phyloP scores from a whole-genome alignment of 2,888 invertebrate species.

The Tetrapedia diversipes region DNA sequence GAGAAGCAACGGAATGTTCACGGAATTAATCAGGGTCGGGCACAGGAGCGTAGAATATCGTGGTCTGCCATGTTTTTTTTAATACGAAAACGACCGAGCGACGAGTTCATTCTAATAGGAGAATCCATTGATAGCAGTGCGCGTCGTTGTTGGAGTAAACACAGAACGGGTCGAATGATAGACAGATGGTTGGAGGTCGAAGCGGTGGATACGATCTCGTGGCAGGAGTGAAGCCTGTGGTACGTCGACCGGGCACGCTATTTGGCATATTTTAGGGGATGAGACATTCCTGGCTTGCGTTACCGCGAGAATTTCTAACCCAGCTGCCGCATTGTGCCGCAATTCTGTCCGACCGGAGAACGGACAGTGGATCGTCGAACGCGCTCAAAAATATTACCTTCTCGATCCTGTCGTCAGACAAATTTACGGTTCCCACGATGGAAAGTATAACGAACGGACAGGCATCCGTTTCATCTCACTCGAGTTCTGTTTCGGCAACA shows the following conservation, averaged over 20 bases:
- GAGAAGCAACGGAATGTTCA: no score
- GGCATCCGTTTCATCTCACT: no score
- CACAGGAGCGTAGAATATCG: background rate
- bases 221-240: conserved; percentile 13
- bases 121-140: background rate
- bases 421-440: background rate
- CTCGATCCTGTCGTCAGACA: background rate
- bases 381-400: background rate
- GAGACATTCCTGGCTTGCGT: conserved; percentile 37
- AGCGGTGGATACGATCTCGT: background rate
- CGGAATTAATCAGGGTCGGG: no score
- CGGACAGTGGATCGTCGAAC: background rate
- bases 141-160: background rate
- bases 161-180: background rate
- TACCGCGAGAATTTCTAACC: conserved; percentile 34
- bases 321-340: conserved; percentile 12
- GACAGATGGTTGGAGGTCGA: background rate
- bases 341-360: conserved; percentile 9
- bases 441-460: conserved; percentile 13
- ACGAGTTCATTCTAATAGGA: background rate
- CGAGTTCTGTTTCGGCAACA: background rate
- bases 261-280: conserved; percentile 44
- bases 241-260: conserved; percentile 5
- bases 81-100: no score
- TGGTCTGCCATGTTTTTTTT: background rate